Base-by-base conservation (phyloP, 1,140 invertebrate genomes). In the Pentalonia nigronervosa region DNA sequence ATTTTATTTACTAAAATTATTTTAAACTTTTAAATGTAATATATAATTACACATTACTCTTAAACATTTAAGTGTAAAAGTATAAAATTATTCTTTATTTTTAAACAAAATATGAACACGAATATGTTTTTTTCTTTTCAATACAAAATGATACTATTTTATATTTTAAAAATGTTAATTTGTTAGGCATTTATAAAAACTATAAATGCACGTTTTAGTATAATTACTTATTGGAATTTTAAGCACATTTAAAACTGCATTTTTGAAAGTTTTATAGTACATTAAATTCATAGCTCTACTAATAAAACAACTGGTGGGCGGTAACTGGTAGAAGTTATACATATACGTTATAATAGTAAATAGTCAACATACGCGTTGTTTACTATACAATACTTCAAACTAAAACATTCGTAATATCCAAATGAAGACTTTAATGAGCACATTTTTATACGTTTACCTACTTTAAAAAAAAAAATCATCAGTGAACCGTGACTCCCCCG, bases 391-490 rank as follows among this genome's bases (percentile, higher is more conserved):
- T 14, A 76, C n/a, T 76, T n/a, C 30, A 76, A 76, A 76, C 60
- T n/a, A 76, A n/a, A 76, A 76, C n/a, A 83, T 36, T 36, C 34
- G 11, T 83, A 9, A 83, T 23, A 83, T 83, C 20, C 7, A 34
- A 36, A 83, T 83, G 34, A 83, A 83, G 76, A 83, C 17, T 83
- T 36, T 83, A 84, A 84, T 84, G 34, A 84, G 36, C 81, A 83
- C 9, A 83, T 83, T 83, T 83, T 83, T 83, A 84, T 84, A 3
- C 36, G 23, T 84, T 84, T 36, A 41, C 83, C 83, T 45, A 84
- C 34, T 84, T 84, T 4, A 84, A 84, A 83, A 47, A 81, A 47
- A 45, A 86, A 86, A 48, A 88, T 50, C 17, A 50, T 88, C 87
- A 34, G 30, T 48, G 88, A 56, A 89, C 88, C 88, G 36, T 89